phyloP scores from a whole-genome alignment of 2,113 vertebrate species.

The Eubucco bourcierii region DNA sequence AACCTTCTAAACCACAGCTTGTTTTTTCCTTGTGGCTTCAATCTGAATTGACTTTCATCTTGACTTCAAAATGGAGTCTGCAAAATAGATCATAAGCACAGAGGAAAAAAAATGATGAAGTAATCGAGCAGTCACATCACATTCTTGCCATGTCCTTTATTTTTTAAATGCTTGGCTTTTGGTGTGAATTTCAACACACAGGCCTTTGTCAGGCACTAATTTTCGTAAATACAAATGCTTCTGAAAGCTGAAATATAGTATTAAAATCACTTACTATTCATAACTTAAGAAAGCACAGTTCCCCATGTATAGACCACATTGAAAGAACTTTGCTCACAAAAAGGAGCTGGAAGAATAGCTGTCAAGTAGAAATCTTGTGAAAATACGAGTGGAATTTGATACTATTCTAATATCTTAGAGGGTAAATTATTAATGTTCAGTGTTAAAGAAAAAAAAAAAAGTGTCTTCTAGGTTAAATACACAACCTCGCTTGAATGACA shows the following conservation, averaged over 20 bases:
- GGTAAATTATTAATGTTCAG: slow-evolving; percentile 71
- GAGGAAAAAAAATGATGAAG: neutral
- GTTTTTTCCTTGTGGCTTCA: neutral
- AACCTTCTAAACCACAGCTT: neutral
- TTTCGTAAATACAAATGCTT: slow-evolving; percentile 42
- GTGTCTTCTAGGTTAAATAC: slow-evolving; percentile 63
- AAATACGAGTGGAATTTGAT: slow-evolving; percentile 53
- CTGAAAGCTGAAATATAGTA: slow-evolving; percentile 2
- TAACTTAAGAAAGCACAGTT: neutral
- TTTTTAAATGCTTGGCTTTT: slow-evolving; percentile 1
- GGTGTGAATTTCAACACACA: slow-evolving; percentile 15
- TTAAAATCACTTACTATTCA: slow-evolving; percentile 28
- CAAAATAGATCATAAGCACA: neutral
- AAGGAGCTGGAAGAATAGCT: neutral
- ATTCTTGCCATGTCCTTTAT: neutral
- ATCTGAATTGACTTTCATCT: slow-evolving; percentile 16
- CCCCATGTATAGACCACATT: neutral
- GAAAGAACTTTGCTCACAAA: slow-evolving; percentile 25
- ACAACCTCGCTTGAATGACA: slow-evolving; percentile 8
- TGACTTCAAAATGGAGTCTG: slow-evolving; percentile 23
- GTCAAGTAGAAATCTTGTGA: slow-evolving; percentile 27
- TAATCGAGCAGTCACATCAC: slow-evolving; percentile 4
- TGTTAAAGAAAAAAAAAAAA: slow-evolving; percentile 37
- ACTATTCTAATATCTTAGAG: slow-evolving; percentile 53
- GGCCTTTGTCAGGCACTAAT: slow-evolving; percentile 24